These are phyloP conservation scores for Poecilia picta DNA, from an alignment of 2,797 vertebrate genomes.

Conservation along the genomic window DNA sequence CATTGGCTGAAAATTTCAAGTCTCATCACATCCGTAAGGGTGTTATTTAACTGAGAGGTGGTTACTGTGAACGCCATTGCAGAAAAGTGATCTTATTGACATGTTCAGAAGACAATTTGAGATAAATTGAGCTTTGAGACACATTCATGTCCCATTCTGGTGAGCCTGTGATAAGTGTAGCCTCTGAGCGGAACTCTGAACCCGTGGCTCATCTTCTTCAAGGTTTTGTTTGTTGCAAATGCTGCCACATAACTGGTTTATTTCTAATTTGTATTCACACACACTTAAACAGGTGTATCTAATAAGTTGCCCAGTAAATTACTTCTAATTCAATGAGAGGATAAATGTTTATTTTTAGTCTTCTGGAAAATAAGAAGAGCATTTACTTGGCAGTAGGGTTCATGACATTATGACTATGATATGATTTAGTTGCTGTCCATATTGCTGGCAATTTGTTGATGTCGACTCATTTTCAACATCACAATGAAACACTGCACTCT, in stretches of 20 bases:
- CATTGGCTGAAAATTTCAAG: neutral
- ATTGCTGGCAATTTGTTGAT: neutral
- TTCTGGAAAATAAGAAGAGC: neutral
- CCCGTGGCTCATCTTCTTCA: neutral
- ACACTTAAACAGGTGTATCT: neutral
- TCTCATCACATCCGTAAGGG: neutral
- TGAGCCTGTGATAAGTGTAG: neutral
- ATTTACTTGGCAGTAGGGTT: neutral
- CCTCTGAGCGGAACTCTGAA: neutral
- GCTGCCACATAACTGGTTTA: neutral
- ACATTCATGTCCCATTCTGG: neutral
- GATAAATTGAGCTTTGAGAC: neutral
- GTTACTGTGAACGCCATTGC: neutral
- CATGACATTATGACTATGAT: neutral
- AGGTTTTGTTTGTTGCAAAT: neutral
- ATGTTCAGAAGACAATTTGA: neutral
- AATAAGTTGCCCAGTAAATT: neutral
- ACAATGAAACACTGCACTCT: neutral
- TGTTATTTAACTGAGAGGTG: neutral
- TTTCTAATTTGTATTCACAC: neutral
- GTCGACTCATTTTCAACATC: neutral
- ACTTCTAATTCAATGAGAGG: neutral
- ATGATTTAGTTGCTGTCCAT: neutral
- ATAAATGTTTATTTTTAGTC: neutral
- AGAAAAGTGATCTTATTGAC: neutral